Percentiles rank a stretch among this genome's conserved stretches.
These are phyloP conservation scores for Hemicentrotus pulcherrimus DNA, from an alignment of 35 echinoderm and acorn worm species.

Conservation along the genomic window DNA sequence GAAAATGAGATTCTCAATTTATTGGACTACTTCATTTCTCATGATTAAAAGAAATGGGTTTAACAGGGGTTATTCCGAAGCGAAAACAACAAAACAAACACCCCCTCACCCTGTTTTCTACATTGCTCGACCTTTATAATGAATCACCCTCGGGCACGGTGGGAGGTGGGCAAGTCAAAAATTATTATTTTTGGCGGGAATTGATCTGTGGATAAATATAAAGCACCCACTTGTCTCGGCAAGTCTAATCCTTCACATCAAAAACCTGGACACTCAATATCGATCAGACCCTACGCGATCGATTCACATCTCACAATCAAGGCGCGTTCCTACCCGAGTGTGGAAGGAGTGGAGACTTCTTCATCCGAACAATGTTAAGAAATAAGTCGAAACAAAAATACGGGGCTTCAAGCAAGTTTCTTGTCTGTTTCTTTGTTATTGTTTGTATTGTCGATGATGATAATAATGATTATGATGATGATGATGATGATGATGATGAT, in stretches of 20 bases:
- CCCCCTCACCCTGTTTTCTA: neutral
- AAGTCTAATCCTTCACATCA: conserved; percentile 1
- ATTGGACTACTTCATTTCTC: too few relatives aligned
- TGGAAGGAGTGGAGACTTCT: too few relatives aligned
- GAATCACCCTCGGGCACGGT: neutral
- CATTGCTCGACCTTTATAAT: neutral
- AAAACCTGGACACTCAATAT: neutral
- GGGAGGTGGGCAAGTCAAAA: conserved; percentile 1
- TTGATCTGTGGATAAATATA: neutral
- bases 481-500: too few relatives aligned
- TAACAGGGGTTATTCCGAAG: too few relatives aligned
- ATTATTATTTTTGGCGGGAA: conserved; percentile 19
- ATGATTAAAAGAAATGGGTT: too few relatives aligned
- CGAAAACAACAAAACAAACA: neutral
- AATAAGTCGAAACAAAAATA: too few relatives aligned
- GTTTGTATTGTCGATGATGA: too few relatives aligned
- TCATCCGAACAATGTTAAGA: too few relatives aligned
- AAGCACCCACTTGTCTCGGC: neutral
- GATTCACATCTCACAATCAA: neutral
- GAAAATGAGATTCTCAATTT: too few relatives aligned
- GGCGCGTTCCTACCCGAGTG: neutral
- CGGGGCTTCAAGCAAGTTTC: too few relatives aligned
- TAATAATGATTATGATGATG: too few relatives aligned
- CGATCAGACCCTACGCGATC: neutral
- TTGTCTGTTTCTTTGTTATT: too few relatives aligned